phyloP scores from a whole-genome alignment of 2,888 invertebrate genomes.

The Noctuana brunneofusca region DNA sequence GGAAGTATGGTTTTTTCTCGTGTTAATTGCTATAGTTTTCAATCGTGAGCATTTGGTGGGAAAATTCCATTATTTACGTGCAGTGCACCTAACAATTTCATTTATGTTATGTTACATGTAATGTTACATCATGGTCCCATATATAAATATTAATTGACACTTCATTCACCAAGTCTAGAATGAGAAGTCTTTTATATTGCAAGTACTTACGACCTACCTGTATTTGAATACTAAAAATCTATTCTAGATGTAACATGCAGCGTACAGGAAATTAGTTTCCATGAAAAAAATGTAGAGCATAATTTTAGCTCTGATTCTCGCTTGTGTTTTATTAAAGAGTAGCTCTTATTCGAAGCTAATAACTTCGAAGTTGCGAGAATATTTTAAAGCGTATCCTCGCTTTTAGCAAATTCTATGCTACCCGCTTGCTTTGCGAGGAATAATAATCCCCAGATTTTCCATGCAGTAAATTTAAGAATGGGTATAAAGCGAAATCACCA shows the following conservation, averaged over 20 bases:
- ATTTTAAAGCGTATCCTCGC: slow-evolving; percentile 21
- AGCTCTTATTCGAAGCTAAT: slow-evolving; percentile 29
- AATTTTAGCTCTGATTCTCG: slow-evolving; percentile 26
- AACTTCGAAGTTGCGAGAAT: slow-evolving; percentile 24
- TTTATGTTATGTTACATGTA: neutral
- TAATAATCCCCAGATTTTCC: slow-evolving; percentile 9
- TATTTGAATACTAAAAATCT: slow-evolving; percentile 21
- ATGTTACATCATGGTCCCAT: neutral
- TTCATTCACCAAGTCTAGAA: slow-evolving; percentile 3
- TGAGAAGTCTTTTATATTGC: slow-evolving; percentile 2
- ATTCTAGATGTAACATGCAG: slow-evolving; percentile 14
- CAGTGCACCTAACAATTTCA: no score
- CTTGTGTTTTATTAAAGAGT: slow-evolving; percentile 22
- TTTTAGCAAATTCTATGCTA: slow-evolving; percentile 18
- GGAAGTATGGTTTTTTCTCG: no score
- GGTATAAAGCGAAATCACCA: no score
- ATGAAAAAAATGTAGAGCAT: slow-evolving; percentile 23
- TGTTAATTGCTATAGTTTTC: no score
- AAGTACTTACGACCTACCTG: neutral
- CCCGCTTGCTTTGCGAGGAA: slow-evolving; percentile 14
- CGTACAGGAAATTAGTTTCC: slow-evolving; percentile 28
- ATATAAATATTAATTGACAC: slow-evolving; percentile 10
- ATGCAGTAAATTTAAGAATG: slow-evolving; percentile 8
- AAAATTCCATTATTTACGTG: no score
- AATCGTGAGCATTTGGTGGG: no score